A percentile compares a stretch with the other conserved stretches of the same genome.
These are phyloP conservation scores for Hypotaenidia okinawae DNA, from an alignment of 2,797 vertebrate genomes.

Conservation along the genomic window DNA sequence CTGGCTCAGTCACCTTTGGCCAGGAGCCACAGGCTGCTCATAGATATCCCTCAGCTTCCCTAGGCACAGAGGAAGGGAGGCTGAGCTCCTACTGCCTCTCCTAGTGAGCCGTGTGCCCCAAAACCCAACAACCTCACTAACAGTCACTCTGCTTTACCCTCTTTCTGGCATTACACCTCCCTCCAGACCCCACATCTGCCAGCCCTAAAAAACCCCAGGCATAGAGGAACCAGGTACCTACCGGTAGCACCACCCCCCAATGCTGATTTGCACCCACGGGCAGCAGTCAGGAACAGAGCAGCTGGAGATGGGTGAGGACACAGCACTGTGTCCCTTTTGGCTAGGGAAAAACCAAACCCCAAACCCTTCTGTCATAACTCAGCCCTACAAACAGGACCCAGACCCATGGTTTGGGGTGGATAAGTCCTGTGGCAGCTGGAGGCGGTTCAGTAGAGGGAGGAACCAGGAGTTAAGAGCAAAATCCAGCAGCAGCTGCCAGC, in stretches of 20 bases:
- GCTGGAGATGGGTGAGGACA: rapidly evolving
- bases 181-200: not conserved
- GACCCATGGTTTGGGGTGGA: rapidly evolving
- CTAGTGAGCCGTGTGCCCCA: not conserved
- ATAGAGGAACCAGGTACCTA: not conserved
- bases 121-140: not conserved
- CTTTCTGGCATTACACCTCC: not conserved
- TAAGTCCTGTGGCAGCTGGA: not conserved
- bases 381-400: not conserved
- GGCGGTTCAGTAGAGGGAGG: not conserved
- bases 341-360: not conserved
- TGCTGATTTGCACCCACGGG: rapidly evolving
- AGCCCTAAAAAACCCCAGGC: not conserved
- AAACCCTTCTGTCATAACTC: not conserved
- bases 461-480: not conserved
- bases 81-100: not conserved
- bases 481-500: not conserved
- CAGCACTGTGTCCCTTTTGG: not conserved
- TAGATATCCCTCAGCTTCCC: not conserved
- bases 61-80: not conserved
- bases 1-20: not conserved
- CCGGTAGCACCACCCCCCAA: rapidly evolving
- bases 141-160: rapidly evolving
- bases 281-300: not conserved
- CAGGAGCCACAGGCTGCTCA: not conserved